These are phyloP conservation scores for Troilus luridus DNA, from an alignment of 2,888 invertebrate species.

Conservation along the genomic window DNA sequence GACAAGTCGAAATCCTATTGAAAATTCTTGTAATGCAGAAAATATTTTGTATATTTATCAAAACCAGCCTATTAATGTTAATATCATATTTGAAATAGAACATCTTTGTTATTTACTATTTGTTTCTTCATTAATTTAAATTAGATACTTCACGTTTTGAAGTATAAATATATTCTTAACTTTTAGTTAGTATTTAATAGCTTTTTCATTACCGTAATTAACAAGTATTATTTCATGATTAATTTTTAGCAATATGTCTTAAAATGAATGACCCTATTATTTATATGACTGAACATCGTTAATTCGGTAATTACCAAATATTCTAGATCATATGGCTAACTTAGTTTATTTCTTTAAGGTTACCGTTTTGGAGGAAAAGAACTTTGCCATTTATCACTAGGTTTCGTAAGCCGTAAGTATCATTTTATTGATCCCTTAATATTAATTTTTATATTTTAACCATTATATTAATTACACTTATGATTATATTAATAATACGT, in stretches of 20 bases:
- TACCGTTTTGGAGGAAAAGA: slow-evolving; percentile 75
- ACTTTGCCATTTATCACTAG: slow-evolving; percentile 65
- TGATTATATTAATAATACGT: too few relatives aligned
- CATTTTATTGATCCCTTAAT: neutral
- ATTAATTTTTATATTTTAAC: neutral
- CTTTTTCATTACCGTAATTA: too few relatives aligned
- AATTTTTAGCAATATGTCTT: neutral
- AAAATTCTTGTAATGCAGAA: too few relatives aligned
- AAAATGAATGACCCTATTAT: neutral
- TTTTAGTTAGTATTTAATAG: too few relatives aligned
- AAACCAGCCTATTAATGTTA: too few relatives aligned
- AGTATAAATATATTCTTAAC: too few relatives aligned
- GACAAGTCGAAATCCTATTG: too few relatives aligned
- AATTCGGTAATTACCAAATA: neutral
- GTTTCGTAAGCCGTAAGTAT: slow-evolving; percentile 60
- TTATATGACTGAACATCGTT: neutral
- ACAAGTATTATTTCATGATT: neutral
- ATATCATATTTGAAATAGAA: neutral
- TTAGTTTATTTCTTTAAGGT: slow-evolving; percentile 66
- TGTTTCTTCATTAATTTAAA: too few relatives aligned
- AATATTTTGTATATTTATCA: too few relatives aligned
- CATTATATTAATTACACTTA: too few relatives aligned
- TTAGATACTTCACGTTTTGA: too few relatives aligned
- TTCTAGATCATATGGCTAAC: neutral
- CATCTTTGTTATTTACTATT: too few relatives aligned